A percentile compares a stretch with the other conserved stretches of the same genome.
Evolutionary conservation across 1,140 invertebrate species (phyloP).

Genomic region (Psix sp.): DNA sequence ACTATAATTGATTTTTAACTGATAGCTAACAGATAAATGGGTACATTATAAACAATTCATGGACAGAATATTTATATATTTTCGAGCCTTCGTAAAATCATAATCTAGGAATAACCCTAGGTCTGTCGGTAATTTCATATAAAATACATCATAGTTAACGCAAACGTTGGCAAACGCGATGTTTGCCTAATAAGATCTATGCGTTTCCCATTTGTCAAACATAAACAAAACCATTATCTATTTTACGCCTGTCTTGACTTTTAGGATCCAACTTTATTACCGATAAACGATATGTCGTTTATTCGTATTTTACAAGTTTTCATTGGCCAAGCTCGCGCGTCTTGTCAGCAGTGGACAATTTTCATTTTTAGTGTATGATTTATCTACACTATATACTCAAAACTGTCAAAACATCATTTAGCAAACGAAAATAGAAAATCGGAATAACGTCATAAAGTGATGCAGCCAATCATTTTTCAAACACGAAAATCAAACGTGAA

Average conservation of each 20-base stretch:
- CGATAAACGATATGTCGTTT: slow-evolving; percentile 3
- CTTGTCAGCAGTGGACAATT: slow-evolving; percentile 2
- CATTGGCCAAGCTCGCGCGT: background rate
- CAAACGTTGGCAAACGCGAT: background rate
- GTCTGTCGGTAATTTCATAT: too few relatives aligned
- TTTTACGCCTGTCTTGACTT: background rate
- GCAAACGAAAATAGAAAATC: background rate
- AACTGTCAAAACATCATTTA: slow-evolving; percentile 6
- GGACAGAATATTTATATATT: too few relatives aligned
- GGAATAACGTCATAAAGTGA: background rate
- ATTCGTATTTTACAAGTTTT: slow-evolving; percentile 4
- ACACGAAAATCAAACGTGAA: too few relatives aligned
- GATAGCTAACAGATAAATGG: too few relatives aligned
- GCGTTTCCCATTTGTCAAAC: background rate
- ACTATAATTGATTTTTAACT: too few relatives aligned
- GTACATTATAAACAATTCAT: too few relatives aligned
- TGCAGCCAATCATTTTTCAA: background rate
- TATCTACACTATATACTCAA: background rate
- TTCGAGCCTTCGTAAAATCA: too few relatives aligned
- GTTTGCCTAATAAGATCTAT: background rate
- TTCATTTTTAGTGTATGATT: slow-evolving; percentile 6
- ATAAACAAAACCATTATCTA: slow-evolving; percentile 1
- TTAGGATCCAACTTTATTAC: slow-evolving; percentile 1
- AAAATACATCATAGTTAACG: too few relatives aligned
- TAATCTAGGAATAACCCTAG: too few relatives aligned